Percentiles rank a stretch among this genome's conserved stretches.
phyloP scores from a whole-genome alignment of 2,888 invertebrate species.

The Agriopis leucophaearia region DNA sequence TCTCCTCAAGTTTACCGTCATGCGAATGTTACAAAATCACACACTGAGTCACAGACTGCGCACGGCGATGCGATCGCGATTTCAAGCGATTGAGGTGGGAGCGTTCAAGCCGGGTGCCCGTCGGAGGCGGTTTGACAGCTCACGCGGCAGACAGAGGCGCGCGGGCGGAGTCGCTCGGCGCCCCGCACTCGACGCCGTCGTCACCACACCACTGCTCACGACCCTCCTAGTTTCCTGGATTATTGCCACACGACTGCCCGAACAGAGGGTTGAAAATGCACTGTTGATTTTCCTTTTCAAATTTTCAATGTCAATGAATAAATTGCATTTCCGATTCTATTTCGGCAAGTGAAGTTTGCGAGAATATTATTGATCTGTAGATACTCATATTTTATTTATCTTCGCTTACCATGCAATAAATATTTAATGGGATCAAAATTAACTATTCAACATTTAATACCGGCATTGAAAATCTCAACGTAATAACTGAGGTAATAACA shows the following conservation, averaged over 20 bases:
- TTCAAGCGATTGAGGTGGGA: constrained; percentile 68
- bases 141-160: constrained; percentile 72
- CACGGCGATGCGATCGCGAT: constrained; percentile 75
- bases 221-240: constrained; percentile 70
- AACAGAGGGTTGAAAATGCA: constrained; percentile 82
- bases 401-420: background rate
- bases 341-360: constrained; percentile 26
- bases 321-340: constrained; percentile 40
- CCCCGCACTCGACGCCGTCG: constrained; percentile 70
- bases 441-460: background rate
- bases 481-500: too few relatives aligned
- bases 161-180: constrained; percentile 74
- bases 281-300: constrained; percentile 74
- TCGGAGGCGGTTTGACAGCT: constrained; percentile 86
- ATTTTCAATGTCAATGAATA: constrained; percentile 78
- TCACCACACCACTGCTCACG: constrained; percentile 55
- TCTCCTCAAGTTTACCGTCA: constrained; percentile 77
- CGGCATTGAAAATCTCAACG: background rate
- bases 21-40: constrained; percentile 77
- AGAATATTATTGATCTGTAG: constrained; percentile 8
- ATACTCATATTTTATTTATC: constrained; percentile 7
- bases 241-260: constrained; percentile 72
- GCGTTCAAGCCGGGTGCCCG: constrained; percentile 84
- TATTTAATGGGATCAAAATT: background rate
- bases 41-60: constrained; percentile 79